Evolutionary conservation across 2,888 invertebrate species (phyloP).

Genomic region (Trichogramma dendrolimi): DNA sequence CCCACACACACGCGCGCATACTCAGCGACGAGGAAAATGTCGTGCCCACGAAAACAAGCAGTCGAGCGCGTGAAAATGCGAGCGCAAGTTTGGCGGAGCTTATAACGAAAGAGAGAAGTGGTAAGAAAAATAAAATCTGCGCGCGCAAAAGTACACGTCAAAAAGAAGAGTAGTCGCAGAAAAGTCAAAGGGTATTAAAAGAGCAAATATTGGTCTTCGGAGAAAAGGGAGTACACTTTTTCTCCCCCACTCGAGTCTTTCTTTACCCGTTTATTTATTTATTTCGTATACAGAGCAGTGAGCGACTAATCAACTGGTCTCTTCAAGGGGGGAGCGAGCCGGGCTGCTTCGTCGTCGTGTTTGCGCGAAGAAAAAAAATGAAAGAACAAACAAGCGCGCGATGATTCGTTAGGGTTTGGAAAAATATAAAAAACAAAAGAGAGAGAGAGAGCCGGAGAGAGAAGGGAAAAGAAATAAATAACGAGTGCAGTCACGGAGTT

Average conservation of each 20-base stretch:
- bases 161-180: not conserved
- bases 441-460: not conserved
- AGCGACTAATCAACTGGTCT: slow-evolving; percentile 11
- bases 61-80: no score
- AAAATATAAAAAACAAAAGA: not conserved
- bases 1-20: no score
- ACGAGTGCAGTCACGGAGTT: not conserved
- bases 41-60: no score
- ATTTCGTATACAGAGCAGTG: no score
- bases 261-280: no score
- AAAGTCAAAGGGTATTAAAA: slow-evolving; percentile 8
- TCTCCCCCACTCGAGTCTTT: no score
- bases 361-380: no score
- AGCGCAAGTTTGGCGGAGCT: no score
- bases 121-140: not conserved
- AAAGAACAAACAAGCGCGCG: slow-evolving; percentile 12
- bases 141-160: not conserved
- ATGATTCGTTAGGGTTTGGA: slow-evolving; percentile 11
- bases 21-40: no score
- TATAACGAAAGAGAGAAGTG: not conserved
- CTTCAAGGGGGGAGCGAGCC: no score
- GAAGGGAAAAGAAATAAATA: not conserved
- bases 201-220: slow-evolving; percentile 17
- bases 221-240: no score
- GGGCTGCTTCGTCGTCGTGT: no score